phyloP scores from a whole-genome alignment of 2,113 vertebrate genomes.

The Rhadina sibilatrix region DNA sequence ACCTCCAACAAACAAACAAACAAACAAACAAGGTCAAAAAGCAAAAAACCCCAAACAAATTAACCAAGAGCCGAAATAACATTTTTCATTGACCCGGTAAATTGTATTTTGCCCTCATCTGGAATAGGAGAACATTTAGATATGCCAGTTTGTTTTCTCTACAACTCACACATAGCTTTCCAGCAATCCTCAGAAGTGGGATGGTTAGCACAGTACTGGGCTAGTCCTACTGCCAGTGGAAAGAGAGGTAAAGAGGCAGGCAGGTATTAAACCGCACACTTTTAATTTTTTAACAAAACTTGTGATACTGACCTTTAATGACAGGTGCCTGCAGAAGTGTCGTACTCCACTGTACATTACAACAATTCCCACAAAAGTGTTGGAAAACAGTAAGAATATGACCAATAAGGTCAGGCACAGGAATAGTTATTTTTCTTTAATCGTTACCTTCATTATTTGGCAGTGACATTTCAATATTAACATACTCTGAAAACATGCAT shows the following conservation, averaged over 20 bases:
- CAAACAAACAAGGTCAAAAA: not conserved
- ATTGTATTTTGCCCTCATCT: not conserved
- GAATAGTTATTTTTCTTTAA: not conserved
- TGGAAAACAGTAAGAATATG: not conserved
- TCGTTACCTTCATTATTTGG: not conserved
- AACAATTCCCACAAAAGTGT: not conserved
- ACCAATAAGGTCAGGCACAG: conserved; percentile 12
- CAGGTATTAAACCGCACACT: not conserved
- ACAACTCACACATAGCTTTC: not conserved
- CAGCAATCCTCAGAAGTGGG: not conserved
- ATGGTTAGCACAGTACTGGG: not conserved
- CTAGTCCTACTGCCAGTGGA: not conserved
- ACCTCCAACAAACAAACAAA: not conserved
- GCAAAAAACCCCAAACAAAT: not conserved
- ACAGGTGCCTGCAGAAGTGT: not conserved
- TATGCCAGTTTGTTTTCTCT: not conserved
- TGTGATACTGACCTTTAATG: not conserved
- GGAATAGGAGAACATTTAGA: not conserved
- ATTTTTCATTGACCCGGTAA: not conserved
- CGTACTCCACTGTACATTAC: not conserved
- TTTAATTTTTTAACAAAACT: not conserved
- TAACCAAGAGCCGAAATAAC: not conserved
- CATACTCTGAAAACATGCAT: conserved; percentile 37
- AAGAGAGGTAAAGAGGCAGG: conserved; percentile 20
- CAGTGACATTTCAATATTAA: not conserved